These are phyloP conservation scores for Hippocampus kuda DNA, from an alignment of 2,797 vertebrate genomes.

Conservation along the genomic window DNA sequence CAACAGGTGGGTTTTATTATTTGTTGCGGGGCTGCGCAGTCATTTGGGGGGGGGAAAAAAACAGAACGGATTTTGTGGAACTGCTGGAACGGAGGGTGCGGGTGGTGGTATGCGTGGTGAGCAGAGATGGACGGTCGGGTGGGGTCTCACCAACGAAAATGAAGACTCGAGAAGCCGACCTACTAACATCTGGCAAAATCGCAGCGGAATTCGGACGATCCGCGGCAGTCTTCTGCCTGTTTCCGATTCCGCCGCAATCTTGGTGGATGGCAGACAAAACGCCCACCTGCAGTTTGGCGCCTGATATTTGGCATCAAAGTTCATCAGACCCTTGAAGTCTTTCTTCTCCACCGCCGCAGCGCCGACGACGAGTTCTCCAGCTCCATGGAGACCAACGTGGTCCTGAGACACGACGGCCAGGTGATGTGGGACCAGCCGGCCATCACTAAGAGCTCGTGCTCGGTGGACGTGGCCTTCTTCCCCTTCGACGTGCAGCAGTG, in stretches of 20 bases:
- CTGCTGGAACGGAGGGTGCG: not conserved
- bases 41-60: no score
- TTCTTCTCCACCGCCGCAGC: slow-evolving; percentile 37
- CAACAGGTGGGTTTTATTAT: slow-evolving; percentile 71
- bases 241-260: no score
- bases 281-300: no score
- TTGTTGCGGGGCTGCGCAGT: not conserved
- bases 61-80: not conserved
- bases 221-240: no score
- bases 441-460: slow-evolving; percentile 88
- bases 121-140: no score
- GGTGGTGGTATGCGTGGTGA: no score
- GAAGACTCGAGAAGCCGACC: no score
- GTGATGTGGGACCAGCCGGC: slow-evolving; percentile 82
- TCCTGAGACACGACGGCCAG: slow-evolving; percentile 72
- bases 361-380: slow-evolving; percentile 73
- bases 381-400: slow-evolving; percentile 84
- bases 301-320: no score
- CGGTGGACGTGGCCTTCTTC: slow-evolving; percentile 83
- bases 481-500: slow-evolving; percentile 83
- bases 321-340: not conserved
- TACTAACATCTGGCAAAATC: no score
- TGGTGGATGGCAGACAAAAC: no score
- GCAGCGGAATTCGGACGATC: no score
- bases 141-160: no score